phyloP scores from a whole-genome alignment of 2,113 vertebrate genomes.

The Zeus faber region DNA sequence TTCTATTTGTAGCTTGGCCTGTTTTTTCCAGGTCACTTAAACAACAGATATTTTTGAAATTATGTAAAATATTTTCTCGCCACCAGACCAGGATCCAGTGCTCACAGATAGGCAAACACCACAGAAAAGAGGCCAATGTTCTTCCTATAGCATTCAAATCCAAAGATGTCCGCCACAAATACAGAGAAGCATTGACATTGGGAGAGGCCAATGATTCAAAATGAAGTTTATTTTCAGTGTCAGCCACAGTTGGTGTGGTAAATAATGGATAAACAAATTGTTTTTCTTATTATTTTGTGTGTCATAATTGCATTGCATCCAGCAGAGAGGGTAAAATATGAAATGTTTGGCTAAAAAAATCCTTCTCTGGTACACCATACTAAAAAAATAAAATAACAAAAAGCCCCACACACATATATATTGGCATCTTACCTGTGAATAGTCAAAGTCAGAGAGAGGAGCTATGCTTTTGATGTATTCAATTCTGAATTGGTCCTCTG shows the following conservation, averaged over 20 bases:
- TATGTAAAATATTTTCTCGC: slow-evolving; percentile 62
- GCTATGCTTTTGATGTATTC: slow-evolving; percentile 99
- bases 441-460: slow-evolving; percentile 96
- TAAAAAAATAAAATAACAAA: not conserved
- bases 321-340: too few species aligned
- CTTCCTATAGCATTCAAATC: slow-evolving; percentile 33
- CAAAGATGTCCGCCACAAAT: slow-evolving; percentile 1
- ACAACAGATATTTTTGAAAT: slow-evolving; percentile 57
- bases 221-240: not conserved
- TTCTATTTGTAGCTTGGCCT: not conserved
- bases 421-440: slow-evolving; percentile 86
- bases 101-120: slow-evolving; percentile 44
- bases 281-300: too few species aligned
- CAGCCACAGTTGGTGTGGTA: too few species aligned
- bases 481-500: slow-evolving; percentile 95
- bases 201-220: too few species aligned
- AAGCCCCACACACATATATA: slow-evolving; percentile 28
- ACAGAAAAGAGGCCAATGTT: slow-evolving; percentile 32
- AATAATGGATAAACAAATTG: too few species aligned
- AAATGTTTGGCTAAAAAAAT: too few species aligned
- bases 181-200: slow-evolving; percentile 4
- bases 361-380: slow-evolving; percentile 2
- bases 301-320: too few species aligned
- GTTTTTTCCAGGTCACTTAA: slow-evolving; percentile 5
- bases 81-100: slow-evolving; percentile 54